Base-by-base conservation (phyloP, 2,888 invertebrate genomes). In the Drosophila cracens region DNA sequence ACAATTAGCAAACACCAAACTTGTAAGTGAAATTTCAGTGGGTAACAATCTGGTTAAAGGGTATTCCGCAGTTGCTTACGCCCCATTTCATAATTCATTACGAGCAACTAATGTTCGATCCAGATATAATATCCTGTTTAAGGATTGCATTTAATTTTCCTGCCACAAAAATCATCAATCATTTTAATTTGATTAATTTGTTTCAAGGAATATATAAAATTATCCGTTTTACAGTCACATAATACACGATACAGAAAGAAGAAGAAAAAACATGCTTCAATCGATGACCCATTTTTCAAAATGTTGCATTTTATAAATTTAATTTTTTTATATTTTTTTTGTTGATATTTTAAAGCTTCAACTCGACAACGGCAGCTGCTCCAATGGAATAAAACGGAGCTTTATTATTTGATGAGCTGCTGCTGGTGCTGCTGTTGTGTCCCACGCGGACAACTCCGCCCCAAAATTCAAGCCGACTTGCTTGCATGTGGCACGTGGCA, bases 391-490 rank as follows among this genome's bases (percentile, higher is more conserved):
- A 69, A 72, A 43, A 54, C 54, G 53, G 56, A 57, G 25, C 16
- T 76, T 84, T 73, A 79, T 79, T 85, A 79, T 84, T 84, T 81
- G 83, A 84, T 82, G 86, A 74, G 86, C 74, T 76, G 59, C 7
- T 60, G 52, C n/a, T 49, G 13, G 4, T 48, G 53, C 46, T 25
- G 13, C 4, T 46, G 21, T 46, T 25, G 16, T 16, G 25, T 46
- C 46, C 25, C 46, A 25, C 16, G 16, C 1, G 25, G 46, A 13
- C 21, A 46, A 13, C 21, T 46, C 4, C 46, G 21, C 13, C 7
- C 21, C 21, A 13, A 46, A 46, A 16, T 25, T 16, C 25, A 46
- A 46, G 8, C 25, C 8, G 25, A 25, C 16, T 13, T 16, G 46
- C 46, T 8, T 46, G 46, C 46, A 46, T 21, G 21, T 21, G 43